phyloP scores from a whole-genome alignment of 2,797 vertebrate species.

The Semotilus atromaculatus region DNA sequence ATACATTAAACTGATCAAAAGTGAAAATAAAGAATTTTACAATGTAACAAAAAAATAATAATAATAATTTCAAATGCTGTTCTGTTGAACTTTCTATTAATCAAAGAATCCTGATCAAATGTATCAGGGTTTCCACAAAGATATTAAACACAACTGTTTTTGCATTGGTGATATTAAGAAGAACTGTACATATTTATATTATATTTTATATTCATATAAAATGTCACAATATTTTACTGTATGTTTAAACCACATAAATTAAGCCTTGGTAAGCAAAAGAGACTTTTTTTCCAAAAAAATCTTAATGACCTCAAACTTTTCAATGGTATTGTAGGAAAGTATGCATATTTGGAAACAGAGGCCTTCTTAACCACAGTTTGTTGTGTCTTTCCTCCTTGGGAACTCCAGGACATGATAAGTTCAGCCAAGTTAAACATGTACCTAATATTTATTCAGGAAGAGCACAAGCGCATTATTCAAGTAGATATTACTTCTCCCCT shows the following conservation, averaged over 20 bases:
- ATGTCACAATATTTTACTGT: neutral
- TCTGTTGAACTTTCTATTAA: neutral
- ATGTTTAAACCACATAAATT: neutral
- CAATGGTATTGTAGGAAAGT: neutral
- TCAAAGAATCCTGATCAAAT: neutral
- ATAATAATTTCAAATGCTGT: too few relatives aligned
- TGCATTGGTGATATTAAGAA: neutral
- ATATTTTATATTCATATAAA: neutral
- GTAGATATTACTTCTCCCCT: constrained; percentile 62
- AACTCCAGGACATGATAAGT: constrained; percentile 62
- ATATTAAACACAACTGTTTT: neutral
- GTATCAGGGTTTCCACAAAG: neutral
- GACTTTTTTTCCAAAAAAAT: too few relatives aligned
- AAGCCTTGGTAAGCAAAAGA: neutral
- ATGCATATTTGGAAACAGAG: neutral
- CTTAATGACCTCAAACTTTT: neutral
- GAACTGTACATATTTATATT: too few relatives aligned
- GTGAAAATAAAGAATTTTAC: too few relatives aligned
- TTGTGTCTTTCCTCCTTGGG: constrained; percentile 42
- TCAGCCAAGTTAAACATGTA: constrained; percentile 62
- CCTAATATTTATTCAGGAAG: constrained; percentile 71
- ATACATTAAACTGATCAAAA: neutral
- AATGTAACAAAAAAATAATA: too few relatives aligned
- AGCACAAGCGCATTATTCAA: constrained; percentile 66
- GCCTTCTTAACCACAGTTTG: constrained; percentile 47